Percentiles rank a stretch among this genome's conserved stretches.
These are phyloP conservation scores for Amphipoea lucens DNA, from an alignment of 2,888 invertebrate genomes.

Conservation along the genomic window DNA sequence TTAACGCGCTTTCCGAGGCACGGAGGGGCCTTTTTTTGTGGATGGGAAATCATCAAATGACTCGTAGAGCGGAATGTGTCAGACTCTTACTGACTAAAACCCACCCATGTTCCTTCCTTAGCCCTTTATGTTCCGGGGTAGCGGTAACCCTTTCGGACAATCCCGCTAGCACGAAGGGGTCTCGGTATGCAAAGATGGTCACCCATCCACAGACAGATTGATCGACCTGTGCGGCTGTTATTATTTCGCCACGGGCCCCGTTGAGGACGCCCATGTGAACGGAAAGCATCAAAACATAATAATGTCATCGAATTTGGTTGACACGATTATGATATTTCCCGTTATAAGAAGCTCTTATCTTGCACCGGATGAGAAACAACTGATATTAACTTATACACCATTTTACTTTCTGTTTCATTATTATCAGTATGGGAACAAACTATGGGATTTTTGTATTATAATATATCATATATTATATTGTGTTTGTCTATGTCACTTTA, in stretches of 20 bases:
- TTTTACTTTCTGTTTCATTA: slow-evolving; percentile 16
- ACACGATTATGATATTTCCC: slow-evolving; percentile 10
- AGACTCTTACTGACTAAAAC: no score
- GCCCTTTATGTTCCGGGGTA: no score
- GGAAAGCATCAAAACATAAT: slow-evolving; percentile 3
- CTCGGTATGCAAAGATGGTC: no score
- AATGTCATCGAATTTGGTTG: slow-evolving; percentile 4
- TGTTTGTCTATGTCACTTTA: background rate
- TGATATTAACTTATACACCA: slow-evolving; percentile 26
- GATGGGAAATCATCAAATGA: no score
- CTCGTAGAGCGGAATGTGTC: no score
- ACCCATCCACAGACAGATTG: no score
- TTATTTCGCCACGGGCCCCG: background rate
- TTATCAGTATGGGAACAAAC: slow-evolving; percentile 45
- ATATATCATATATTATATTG: background rate
- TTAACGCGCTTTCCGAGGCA: no score
- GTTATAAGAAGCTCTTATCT: slow-evolving; percentile 25
- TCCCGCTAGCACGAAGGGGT: no score
- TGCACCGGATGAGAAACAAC: slow-evolving; percentile 41
- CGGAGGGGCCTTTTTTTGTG: no score
- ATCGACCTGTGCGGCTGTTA: no score
- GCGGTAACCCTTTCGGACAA: no score
- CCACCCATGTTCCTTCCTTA: no score
- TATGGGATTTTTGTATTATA: slow-evolving; percentile 8
- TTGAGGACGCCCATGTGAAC: slow-evolving; percentile 3